Percentiles rank a stretch among this genome's conserved stretches.
These are phyloP conservation scores for Noctua janthe DNA, from an alignment of 2,888 invertebrate species.

Conservation along the genomic window DNA sequence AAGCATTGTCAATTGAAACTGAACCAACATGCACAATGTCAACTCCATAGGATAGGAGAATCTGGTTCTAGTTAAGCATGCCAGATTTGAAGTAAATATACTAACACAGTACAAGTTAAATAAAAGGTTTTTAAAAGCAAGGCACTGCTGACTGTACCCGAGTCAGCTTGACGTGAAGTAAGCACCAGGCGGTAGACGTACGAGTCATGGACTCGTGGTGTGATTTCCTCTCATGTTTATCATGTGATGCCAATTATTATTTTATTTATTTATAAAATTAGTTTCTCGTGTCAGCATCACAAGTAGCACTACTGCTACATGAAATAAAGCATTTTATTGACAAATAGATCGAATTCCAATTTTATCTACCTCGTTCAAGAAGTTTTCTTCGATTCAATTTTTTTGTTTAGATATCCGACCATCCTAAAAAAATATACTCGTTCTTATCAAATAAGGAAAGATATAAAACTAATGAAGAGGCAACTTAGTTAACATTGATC, in stretches of 20 bases:
- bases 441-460: not conserved
- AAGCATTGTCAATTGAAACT: not conserved
- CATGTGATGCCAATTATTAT: not conserved
- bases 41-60: not conserved
- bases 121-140: not conserved
- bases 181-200: not conserved
- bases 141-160: not conserved
- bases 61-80: not conserved
- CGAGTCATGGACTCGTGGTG: not conserved
- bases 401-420: not conserved
- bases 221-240: not conserved
- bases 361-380: not conserved
- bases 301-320: not conserved
- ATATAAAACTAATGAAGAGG: not conserved
- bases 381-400: not conserved
- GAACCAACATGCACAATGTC: not conserved
- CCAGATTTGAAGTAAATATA: not conserved
- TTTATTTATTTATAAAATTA: not conserved
- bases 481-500: not conserved
- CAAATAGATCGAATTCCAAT: not conserved
- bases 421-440: not conserved
- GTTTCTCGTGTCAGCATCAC: not conserved
- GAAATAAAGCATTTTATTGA: not conserved
- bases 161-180: not conserved
- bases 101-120: not conserved